phyloP scores from a whole-genome alignment of 2,888 invertebrate species.

The Polydrusus pterygomalis region DNA sequence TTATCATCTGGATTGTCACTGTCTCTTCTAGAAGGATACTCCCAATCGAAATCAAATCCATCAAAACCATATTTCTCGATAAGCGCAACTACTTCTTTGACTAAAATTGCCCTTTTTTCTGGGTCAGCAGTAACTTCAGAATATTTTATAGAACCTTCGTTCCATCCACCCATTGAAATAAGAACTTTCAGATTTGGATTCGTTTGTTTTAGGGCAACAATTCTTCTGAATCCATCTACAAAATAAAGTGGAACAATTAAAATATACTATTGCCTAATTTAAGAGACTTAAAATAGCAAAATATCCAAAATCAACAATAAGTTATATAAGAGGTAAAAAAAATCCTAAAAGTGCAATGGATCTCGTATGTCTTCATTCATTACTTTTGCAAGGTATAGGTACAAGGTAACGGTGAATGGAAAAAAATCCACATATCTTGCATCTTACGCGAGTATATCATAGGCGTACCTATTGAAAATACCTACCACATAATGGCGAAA shows the following conservation, averaged over 20 bases:
- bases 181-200: constrained; percentile 76
- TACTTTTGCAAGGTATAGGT: too few relatives aligned
- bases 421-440: too few relatives aligned
- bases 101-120: constrained; percentile 43
- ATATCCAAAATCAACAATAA: too few relatives aligned
- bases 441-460: too few relatives aligned
- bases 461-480: too few relatives aligned
- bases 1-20: constrained; percentile 57
- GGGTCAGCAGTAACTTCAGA: constrained; percentile 72
- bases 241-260: constrained; percentile 1
- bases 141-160: constrained; percentile 72
- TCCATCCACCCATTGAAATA: constrained; percentile 81
- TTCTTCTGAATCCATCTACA: constrained; percentile 57
- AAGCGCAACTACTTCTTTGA: constrained; percentile 40
- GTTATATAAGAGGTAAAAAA: too few relatives aligned
- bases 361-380: too few relatives aligned
- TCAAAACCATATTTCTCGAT: constrained; percentile 79
- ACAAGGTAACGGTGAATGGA: too few relatives aligned
- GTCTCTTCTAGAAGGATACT: constrained; percentile 80
- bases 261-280: too few relatives aligned
- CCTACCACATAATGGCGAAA: too few relatives aligned
- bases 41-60: constrained; percentile 90
- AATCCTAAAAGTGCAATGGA: too few relatives aligned
- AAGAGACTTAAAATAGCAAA: too few relatives aligned
- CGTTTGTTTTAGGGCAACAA: constrained; percentile 70